These are phyloP conservation scores for Sebastes iracundus DNA, from an alignment of 2,797 vertebrate species.

Conservation along the genomic window DNA sequence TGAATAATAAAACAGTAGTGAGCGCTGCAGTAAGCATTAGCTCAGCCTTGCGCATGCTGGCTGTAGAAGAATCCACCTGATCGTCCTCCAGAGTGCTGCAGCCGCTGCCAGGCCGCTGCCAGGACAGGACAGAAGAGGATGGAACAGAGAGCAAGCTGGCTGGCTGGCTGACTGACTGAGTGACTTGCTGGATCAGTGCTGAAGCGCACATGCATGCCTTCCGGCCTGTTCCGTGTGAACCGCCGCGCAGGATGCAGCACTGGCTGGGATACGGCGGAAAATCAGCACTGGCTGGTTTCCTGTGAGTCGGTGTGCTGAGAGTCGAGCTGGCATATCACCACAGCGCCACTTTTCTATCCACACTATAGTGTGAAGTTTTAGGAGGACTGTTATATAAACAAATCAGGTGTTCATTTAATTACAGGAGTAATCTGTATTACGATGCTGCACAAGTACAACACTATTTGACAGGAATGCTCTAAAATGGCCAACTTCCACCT, in stretches of 20 bases:
- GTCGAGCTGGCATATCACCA: constrained; percentile 15
- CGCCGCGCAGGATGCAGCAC: constrained; percentile 73
- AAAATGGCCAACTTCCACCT: background rate
- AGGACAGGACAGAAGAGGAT: constrained; percentile 44
- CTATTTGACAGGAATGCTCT: background rate
- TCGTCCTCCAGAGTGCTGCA: constrained; percentile 42
- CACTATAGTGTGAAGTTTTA: background rate
- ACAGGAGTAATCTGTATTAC: background rate
- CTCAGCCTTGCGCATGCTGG: constrained; percentile 28
- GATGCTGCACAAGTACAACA: background rate
- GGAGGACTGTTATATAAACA: background rate
- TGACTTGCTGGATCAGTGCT: constrained; percentile 50
- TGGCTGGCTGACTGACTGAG: constrained; percentile 17
- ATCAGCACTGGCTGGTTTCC: constrained; percentile 75
- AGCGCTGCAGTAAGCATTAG: constrained; percentile 56
- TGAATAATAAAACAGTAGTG: constrained; percentile 64
- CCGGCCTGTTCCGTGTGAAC: constrained; percentile 73
- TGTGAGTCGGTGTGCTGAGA: constrained; percentile 60
- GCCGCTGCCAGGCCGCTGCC: constrained; percentile 37
- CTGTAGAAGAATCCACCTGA: constrained; percentile 58
- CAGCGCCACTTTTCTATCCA: constrained; percentile 27
- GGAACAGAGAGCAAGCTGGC: constrained; percentile 29
- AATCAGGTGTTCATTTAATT: background rate
- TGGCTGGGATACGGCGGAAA: constrained; percentile 71
- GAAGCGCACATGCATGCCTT: constrained; percentile 73